A percentile compares a stretch with the other conserved stretches of the same genome.
These are phyloP conservation scores for Hucho hucho DNA, from an alignment of 2,113 vertebrate species.

Conservation along the genomic window DNA sequence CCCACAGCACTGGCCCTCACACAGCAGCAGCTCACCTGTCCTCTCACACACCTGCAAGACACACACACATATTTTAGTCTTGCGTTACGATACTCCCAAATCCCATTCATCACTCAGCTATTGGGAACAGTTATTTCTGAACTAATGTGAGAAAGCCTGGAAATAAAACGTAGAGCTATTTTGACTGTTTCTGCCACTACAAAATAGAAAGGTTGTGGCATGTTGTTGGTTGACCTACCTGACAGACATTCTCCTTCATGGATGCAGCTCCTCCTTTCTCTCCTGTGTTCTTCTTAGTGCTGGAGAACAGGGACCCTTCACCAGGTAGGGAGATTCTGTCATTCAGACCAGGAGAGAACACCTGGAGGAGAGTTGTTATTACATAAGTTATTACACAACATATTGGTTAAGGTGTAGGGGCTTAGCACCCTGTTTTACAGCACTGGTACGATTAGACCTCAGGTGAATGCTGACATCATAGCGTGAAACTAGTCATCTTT, in stretches of 20 bases:
- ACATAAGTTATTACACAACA: not conserved
- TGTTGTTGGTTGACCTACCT: slow-evolving; percentile 71
- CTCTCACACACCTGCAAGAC: slow-evolving; percentile 88
- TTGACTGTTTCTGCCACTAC: too few species aligned
- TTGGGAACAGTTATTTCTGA: too few species aligned
- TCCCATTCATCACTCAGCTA: not conserved
- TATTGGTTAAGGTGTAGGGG: too few species aligned
- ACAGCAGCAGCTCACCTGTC: slow-evolving; percentile 88
- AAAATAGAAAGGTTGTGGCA: not conserved
- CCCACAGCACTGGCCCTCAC: slow-evolving; percentile 96
- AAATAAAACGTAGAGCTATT: too few species aligned
- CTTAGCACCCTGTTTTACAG: not conserved
- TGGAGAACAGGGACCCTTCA: slow-evolving; percentile 74
- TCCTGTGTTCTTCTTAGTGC: slow-evolving; percentile 72
- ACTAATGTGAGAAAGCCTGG: too few species aligned
- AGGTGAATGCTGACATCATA: not conserved
- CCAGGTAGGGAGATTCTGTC: slow-evolving; percentile 68
- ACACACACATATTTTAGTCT: not conserved
- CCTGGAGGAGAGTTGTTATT: slow-evolving; percentile 35
- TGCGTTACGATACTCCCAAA: not conserved
- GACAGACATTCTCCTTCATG: slow-evolving; percentile 96
- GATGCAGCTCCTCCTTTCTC: slow-evolving; percentile 87
- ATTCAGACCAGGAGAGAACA: slow-evolving; percentile 36
- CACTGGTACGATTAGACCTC: not conserved
- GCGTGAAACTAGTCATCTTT: not conserved